phyloP scores from a whole-genome alignment of 2,797 vertebrate genomes.

The Pogonophryne albipinna region DNA sequence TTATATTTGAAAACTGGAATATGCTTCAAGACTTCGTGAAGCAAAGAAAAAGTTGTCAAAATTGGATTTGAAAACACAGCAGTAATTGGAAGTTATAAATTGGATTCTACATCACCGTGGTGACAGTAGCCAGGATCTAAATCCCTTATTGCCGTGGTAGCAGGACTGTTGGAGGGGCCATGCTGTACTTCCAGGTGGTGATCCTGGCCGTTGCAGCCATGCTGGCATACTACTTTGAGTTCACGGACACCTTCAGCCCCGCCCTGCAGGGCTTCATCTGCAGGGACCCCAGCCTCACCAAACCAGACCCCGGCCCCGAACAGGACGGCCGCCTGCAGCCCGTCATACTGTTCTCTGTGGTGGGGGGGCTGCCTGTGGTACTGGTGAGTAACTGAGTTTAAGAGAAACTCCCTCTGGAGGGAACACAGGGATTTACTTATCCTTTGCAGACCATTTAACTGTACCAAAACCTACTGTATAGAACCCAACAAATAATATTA shows the following conservation, averaged over 20 bases:
- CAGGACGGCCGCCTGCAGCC: conserved; percentile 90
- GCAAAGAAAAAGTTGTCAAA: neutral
- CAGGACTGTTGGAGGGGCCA: conserved; percentile 46
- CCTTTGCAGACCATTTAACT: too few relatives aligned
- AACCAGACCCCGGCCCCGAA: conserved; percentile 92
- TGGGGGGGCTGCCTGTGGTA: conserved; percentile 90
- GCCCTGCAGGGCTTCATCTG: conserved; percentile 93
- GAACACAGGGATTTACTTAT: too few relatives aligned
- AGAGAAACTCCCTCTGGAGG: too few relatives aligned
- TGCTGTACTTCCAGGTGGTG: conserved; percentile 91
- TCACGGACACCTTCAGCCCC: conserved; percentile 93
- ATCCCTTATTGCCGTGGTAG: neutral
- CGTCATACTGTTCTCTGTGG: conserved; percentile 89
- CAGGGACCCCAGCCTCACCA: conserved; percentile 89
- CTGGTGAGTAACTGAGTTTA: conserved; percentile 84
- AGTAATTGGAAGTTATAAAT: neutral
- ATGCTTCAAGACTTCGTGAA: neutral
- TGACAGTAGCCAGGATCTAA: neutral
- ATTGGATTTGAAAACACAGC: neutral
- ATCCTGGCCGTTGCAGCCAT: conserved; percentile 92
- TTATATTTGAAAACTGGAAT: neutral
- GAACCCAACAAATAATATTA: too few relatives aligned
- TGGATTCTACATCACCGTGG: neutral
- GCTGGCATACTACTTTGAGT: conserved; percentile 95
- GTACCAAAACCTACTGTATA: too few relatives aligned